Conservation (phyloP, 2,113 vertebrate genomes). For the rabbit (Oryctolagus cuniculus) region DNA sequence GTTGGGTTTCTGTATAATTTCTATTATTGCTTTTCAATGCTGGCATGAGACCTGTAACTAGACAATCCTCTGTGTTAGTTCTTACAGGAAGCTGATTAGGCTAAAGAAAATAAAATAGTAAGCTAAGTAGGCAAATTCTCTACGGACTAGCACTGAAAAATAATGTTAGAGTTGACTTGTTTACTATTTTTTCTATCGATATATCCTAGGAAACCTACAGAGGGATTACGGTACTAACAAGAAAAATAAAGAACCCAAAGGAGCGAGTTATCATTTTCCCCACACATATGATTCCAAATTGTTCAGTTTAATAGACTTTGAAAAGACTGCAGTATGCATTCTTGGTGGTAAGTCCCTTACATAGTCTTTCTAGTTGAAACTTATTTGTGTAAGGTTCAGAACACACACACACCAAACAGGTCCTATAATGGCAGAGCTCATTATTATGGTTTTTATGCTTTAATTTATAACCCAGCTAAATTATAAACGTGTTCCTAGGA, state of each 20-base stretch:
- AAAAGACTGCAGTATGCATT: neutral
- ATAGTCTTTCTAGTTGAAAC: neutral
- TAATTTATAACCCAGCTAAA: neutral
- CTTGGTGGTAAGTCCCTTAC: neutral
- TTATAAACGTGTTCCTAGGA: neutral
- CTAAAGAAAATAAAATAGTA: slow-evolving; percentile 79
- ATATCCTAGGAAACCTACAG: slow-evolving; percentile 9
- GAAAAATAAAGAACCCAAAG: slow-evolving; percentile 49
- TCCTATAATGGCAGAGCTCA: neutral
- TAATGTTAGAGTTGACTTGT: slow-evolving; percentile 28
- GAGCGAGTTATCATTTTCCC: slow-evolving; percentile 38
- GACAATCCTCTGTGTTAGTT: slow-evolving; percentile 75
- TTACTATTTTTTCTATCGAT: slow-evolving; percentile 61
- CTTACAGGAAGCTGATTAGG: slow-evolving; percentile 73
- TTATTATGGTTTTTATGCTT: neutral
- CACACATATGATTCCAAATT: neutral
- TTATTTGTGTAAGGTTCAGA: neutral
- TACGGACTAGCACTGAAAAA: slow-evolving; percentile 65
- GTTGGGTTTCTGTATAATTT: slow-evolving; percentile 78
- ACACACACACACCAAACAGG: neutral
- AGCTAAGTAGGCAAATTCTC: slow-evolving; percentile 79
- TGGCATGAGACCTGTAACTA: slow-evolving; percentile 73
- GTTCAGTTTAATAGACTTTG: neutral
- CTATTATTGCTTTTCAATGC: slow-evolving; percentile 78
- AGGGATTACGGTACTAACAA: slow-evolving; percentile 41